Conservation (phyloP, 1,140 invertebrate genomes). For the Diachasma alloeum region DNA sequence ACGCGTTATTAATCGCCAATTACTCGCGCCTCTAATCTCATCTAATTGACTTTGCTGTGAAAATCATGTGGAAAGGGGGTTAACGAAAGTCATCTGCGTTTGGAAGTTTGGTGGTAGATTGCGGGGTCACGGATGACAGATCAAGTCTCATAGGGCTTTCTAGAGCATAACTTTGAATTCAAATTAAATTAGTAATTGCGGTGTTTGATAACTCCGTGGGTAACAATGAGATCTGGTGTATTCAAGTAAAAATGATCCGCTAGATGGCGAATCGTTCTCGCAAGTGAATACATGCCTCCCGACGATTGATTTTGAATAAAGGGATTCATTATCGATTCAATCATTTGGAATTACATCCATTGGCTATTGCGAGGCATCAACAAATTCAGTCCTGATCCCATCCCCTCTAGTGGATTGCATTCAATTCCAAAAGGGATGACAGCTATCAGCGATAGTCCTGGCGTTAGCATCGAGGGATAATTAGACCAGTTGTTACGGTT, state of each 20-base stretch:
- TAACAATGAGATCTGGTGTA: background rate
- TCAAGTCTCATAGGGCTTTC: background rate
- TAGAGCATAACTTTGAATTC: background rate
- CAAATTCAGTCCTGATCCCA: background rate
- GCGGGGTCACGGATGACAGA: background rate
- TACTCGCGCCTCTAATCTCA: slow-evolving; percentile 50
- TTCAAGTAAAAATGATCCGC: background rate
- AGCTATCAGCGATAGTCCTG: background rate
- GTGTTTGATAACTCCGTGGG: background rate
- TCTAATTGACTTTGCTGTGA: slow-evolving; percentile 39
- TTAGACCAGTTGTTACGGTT: background rate
- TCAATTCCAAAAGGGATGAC: background rate
- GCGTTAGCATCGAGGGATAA: background rate
- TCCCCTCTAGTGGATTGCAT: background rate
- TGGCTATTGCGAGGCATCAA: background rate
- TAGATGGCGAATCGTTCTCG: background rate
- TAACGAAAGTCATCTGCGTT: slow-evolving; percentile 3
- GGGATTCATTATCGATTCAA: background rate
- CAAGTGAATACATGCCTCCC: background rate
- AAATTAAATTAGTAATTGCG: background rate
- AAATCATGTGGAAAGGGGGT: slow-evolving; percentile 1
- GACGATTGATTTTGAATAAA: background rate
- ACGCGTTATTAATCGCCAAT: slow-evolving; percentile 52
- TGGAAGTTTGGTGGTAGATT: slow-evolving; percentile 2
- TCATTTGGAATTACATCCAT: background rate